Evolutionary conservation across 1,140 invertebrate species (phyloP).

Genomic region (Cotesia typhae): DNA sequence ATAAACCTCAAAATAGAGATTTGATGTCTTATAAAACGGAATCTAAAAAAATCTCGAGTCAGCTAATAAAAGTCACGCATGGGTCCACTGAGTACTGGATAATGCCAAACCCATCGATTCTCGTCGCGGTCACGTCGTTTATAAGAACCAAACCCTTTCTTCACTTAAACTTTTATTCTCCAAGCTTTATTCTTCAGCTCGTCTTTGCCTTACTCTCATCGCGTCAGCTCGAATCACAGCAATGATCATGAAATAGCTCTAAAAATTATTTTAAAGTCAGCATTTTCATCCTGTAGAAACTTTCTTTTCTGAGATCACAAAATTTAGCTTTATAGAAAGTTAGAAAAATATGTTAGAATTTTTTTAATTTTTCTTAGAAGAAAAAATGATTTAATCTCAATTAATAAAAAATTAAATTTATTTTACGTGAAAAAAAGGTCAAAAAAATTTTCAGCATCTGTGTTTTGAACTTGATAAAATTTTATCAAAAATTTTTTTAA

Average conservation of each 20-base stretch:
- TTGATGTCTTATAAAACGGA: conserved; percentile 32
- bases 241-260: conserved; percentile 22
- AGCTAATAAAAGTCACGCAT: conserved; percentile 30
- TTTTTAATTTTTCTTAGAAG: not conserved
- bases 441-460: no score
- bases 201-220: not conserved
- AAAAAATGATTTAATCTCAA: conserved; percentile 1
- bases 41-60: conserved; percentile 38
- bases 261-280: conserved; percentile 28
- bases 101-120: conserved; percentile 31
- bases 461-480: no score
- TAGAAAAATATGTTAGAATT: not conserved
- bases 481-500: no score
- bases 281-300: conserved; percentile 24
- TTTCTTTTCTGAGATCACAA: not conserved
- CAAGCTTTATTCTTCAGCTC: not conserved
- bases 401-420: no score
- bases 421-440: no score
- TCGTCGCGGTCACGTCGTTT: conserved; percentile 38
- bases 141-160: conserved; percentile 26
- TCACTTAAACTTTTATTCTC: not conserved
- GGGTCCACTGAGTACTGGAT: conserved; percentile 18
- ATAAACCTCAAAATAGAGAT: not conserved
- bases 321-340: not conserved
- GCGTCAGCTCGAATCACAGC: conserved; percentile 1